Evolutionary conservation across 1,140 invertebrate species (phyloP).

Genomic region (Choristoneura fumiferana): DNA sequence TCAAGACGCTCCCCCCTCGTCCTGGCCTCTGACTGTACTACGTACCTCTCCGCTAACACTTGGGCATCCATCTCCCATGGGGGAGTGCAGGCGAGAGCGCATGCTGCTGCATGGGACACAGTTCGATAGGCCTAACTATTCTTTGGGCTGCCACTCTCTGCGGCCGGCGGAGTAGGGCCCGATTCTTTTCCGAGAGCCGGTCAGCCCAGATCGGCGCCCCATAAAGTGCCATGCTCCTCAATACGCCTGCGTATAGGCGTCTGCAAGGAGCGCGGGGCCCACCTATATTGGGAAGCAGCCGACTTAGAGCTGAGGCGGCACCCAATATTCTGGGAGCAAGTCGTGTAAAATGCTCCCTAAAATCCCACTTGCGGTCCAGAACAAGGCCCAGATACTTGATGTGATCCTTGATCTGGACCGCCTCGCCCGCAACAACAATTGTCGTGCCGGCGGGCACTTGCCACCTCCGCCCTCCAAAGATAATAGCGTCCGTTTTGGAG

Average conservation of each 20-base stretch:
- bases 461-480: constrained; percentile 22
- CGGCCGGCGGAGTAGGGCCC: background rate
- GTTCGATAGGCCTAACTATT: background rate
- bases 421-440: constrained; percentile 19
- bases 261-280: background rate
- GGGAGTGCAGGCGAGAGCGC: background rate
- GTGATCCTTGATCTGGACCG: constrained; percentile 15
- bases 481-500: constrained; percentile 28
- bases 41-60: background rate
- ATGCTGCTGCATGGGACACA: background rate
- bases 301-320: constrained; percentile 12
- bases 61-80: background rate
- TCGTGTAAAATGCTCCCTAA: constrained; percentile 22
- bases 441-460: constrained; percentile 4
- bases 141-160: background rate
- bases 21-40: background rate
- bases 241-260: background rate
- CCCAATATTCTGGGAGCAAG: constrained; percentile 19
- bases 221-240: background rate
- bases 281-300: constrained; percentile 28
- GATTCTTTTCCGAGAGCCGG: background rate
- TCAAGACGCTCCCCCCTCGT: background rate
- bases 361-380: constrained; percentile 23
- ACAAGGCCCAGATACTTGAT: constrained; percentile 27
- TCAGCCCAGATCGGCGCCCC: background rate